Conservation (phyloP, 2,113 vertebrate genomes). For the Notarius quadriscutis region DNA sequence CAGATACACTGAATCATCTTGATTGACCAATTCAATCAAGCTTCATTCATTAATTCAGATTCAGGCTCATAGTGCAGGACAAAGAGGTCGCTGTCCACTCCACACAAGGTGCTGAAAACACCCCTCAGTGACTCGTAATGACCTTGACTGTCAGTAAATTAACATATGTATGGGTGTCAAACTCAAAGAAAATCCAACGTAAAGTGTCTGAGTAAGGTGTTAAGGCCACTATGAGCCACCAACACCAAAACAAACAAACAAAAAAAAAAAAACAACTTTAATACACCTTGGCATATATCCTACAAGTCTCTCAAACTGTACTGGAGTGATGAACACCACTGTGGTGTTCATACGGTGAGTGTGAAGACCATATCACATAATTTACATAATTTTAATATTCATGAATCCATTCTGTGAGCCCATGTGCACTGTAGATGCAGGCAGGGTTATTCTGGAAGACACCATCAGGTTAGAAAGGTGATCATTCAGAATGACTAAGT, state of each 20-base stretch:
- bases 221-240: not conserved
- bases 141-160: not conserved
- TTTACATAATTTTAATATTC: not conserved
- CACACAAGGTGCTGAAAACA: conserved; percentile 49
- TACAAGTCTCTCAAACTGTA: not conserved
- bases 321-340: not conserved
- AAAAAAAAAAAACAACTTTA: not conserved
- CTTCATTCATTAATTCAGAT: not conserved
- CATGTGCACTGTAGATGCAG: not conserved
- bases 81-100: conserved; percentile 47
- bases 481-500: not conserved
- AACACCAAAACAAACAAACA: too few relatives aligned
- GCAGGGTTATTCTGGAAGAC: not conserved
- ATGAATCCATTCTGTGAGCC: not conserved
- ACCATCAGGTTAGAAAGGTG: not conserved
- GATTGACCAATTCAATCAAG: not conserved
- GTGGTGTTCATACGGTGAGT: not conserved
- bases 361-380: not conserved
- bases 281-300: not conserved
- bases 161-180: not conserved
- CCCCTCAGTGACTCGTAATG: not conserved
- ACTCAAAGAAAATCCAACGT: not conserved
- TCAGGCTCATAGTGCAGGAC: conserved; percentile 17
- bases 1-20: not conserved
- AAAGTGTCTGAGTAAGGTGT: not conserved